Conservation (phyloP, 1,140 invertebrate species). For the Saccostrea cuccullata region DNA sequence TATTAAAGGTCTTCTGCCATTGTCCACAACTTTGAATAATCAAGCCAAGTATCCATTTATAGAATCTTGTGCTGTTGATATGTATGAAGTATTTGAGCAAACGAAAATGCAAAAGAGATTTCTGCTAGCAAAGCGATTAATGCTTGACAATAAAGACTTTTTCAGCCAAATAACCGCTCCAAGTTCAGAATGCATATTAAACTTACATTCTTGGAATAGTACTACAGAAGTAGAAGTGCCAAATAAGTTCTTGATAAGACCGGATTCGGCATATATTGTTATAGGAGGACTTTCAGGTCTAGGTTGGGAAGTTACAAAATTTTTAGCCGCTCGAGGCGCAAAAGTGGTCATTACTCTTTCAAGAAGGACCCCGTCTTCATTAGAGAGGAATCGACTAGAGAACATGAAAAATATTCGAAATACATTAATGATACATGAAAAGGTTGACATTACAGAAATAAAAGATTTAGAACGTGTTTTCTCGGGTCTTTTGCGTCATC, state of each 20-base stretch:
- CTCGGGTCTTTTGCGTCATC: background rate
- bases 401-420: background rate
- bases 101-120: background rate
- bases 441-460: background rate
- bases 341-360: background rate
- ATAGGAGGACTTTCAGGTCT: background rate
- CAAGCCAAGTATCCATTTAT: background rate
- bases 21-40: background rate
- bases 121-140: background rate
- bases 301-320: background rate
- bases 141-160: background rate
- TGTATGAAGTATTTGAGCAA: background rate
- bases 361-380: background rate
- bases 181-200: background rate
- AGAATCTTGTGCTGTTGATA: background rate
- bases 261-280: background rate
- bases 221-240: slow-evolving; percentile 5
- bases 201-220: background rate
- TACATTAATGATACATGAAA: background rate
- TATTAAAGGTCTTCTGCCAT: background rate
- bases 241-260: background rate
- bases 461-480: background rate
- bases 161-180: background rate
- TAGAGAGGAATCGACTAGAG: background rate
- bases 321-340: background rate